Conservation (phyloP, 2,888 invertebrate species). For the Bombyx huttoni region DNA sequence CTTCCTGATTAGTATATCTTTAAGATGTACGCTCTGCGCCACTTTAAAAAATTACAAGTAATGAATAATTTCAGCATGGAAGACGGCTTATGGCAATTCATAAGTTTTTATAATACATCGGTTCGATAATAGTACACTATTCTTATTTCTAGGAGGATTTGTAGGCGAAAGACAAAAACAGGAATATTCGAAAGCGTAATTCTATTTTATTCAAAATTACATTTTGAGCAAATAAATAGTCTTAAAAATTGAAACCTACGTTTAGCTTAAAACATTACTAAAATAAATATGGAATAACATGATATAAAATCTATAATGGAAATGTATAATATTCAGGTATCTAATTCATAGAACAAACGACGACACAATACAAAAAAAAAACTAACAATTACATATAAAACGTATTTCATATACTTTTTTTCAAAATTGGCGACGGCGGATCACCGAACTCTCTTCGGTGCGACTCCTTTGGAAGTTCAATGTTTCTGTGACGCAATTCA, state of each 20-base stretch:
- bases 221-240: conserved; percentile 65
- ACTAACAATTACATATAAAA: conserved; percentile 7
- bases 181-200: conserved; percentile 19
- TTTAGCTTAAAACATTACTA: conserved; percentile 43
- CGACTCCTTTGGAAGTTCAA: conserved; percentile 29
- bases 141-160: neutral
- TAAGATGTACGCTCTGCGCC: too few species aligned
- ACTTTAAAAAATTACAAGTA: too few species aligned
- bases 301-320: conserved; percentile 69
- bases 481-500: conserved; percentile 33
- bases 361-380: conserved; percentile 22
- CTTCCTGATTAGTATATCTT: too few species aligned
- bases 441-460: conserved; percentile 36
- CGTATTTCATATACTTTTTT: conserved; percentile 45
- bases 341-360: conserved; percentile 41
- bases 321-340: conserved; percentile 64
- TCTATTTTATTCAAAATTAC: conserved; percentile 46
- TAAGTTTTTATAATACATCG: too few species aligned
- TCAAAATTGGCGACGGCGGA: conserved; percentile 44
- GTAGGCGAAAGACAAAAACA: neutral
- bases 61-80: too few species aligned
- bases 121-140: too few species aligned
- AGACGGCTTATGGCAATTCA: too few species aligned
- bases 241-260: conserved; percentile 51
- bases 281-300: conserved; percentile 66